Base-by-base conservation (phyloP, 2,888 invertebrate species). In the Phengaris alcon region DNA sequence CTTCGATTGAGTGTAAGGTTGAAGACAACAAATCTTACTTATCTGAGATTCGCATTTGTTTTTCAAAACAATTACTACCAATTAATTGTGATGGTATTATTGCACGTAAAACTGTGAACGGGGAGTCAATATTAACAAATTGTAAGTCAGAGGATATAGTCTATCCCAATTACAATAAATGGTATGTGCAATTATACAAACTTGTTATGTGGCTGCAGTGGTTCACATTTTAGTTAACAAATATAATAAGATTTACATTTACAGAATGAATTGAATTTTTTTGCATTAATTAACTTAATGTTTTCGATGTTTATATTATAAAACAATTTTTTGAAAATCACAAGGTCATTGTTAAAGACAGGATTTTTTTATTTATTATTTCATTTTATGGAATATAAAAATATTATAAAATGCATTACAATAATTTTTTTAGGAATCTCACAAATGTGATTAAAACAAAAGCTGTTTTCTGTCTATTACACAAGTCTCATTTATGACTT, bases 11-110 rank as follows among this genome's bases (percentile, higher is more conserved):
- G 82, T 97, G 97, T 82, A 88, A 94, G 7, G 91, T 90, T 57
- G 95, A 96, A 83, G 88, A 94, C 0, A 94, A 94, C 44, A 88
- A 94, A 35, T 94, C 94, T 3, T 95, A 95, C 82, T 84, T 97
- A 74, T 94, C 95, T 35, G 97, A 97, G 85, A 95, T 97, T 75
- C 92, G 96, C 35, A 94, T 97, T 74, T 97, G 97, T 82, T 96
- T 97, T 80, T 93, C 95, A 83, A 97, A 96, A 83, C 85, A 88
- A 0, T 86, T 97, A 35, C 85, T 94, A 57, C 83, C 96, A 15
- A 91, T 94, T 3, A 94, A 96, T 83, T 97, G 97, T 83, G 95
- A 96, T 85, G 94, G 94, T 10, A 91, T 95, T 1, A 76, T 84
- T 10, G 75, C 75, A 64, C 74, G 64, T 13, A 76, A 79, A 72